phyloP scores from a whole-genome alignment of 1,140 invertebrate genomes.

The Apolygus lucorum region DNA sequence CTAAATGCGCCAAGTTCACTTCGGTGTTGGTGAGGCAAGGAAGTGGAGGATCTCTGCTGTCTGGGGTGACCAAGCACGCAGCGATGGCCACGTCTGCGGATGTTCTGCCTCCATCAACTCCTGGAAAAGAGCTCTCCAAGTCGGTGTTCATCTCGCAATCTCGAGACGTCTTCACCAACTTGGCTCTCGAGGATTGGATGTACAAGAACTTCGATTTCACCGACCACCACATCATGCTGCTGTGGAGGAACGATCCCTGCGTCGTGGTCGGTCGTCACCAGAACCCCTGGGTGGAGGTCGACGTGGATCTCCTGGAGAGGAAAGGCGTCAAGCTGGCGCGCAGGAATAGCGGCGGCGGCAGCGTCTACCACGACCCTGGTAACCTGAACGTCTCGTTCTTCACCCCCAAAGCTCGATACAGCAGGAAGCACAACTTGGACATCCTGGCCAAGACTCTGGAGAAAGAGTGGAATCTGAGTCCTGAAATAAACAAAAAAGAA shows the following conservation, averaged over 20 bases:
- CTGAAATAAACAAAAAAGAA: conserved; percentile 64
- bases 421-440: conserved; percentile 74
- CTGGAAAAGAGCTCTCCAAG: conserved; percentile 53
- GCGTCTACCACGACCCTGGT: conserved; percentile 90
- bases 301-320: conserved; percentile 50
- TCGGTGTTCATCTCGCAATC: conserved; percentile 88
- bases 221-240: conserved; percentile 70
- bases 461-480: conserved; percentile 64
- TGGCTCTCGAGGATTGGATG: conserved; percentile 91
- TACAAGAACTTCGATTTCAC: conserved; percentile 75
- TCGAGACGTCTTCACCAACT: conserved; percentile 77
- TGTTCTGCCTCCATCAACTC: not conserved
- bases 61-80: not conserved
- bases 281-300: conserved; percentile 90
- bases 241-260: conserved; percentile 87
- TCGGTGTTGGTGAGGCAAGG: conserved; percentile 2
- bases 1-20: not conserved
- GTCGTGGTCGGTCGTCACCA: conserved; percentile 94
- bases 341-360: conserved; percentile 90
- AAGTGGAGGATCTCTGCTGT: not conserved
- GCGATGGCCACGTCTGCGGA: not conserved
- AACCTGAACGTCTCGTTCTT: conserved; percentile 92
- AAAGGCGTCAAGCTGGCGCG: conserved; percentile 64
- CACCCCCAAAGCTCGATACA: conserved; percentile 63
- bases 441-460: conserved; percentile 70